These are phyloP conservation scores for Hyles euphorbiae DNA, from an alignment of 1,140 invertebrate genomes.

Conservation along the genomic window DNA sequence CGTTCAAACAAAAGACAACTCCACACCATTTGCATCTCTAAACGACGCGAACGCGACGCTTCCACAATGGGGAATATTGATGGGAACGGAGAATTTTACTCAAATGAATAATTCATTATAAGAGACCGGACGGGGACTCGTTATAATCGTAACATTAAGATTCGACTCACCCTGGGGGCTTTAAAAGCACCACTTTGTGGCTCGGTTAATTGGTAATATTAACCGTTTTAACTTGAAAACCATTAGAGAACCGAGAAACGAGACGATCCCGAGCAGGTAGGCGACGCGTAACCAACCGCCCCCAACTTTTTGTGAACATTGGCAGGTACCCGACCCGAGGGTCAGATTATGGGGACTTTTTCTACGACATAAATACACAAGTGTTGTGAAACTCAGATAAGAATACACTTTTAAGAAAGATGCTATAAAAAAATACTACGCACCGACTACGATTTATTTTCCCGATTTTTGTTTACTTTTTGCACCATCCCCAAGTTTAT, in stretches of 20 bases:
- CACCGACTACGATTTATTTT: too few relatives aligned
- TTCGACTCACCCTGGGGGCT: constrained; percentile 47
- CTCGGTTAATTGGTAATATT: constrained; percentile 65
- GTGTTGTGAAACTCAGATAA: not conserved
- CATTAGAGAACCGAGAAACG: constrained; percentile 43
- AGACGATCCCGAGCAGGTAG: constrained; percentile 58
- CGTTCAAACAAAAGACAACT: constrained; percentile 50
- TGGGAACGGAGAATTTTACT: constrained; percentile 33
- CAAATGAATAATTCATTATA: constrained; percentile 58
- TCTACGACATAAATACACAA: constrained; percentile 30
- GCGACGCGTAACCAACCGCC: constrained; percentile 37
- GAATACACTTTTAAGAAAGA: too few relatives aligned
- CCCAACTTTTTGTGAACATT: constrained; percentile 53
- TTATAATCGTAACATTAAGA: constrained; percentile 49
- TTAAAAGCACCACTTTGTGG: constrained; percentile 48
- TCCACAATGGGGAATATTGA: constrained; percentile 31
- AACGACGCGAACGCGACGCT: constrained; percentile 19
- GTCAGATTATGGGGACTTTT: constrained; percentile 45
- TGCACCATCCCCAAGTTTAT: too few relatives aligned
- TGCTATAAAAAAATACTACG: too few relatives aligned
- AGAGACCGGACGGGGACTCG: constrained; percentile 29
- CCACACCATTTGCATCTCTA: constrained; percentile 46
- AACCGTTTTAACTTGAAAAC: constrained; percentile 49
- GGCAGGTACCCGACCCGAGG: constrained; percentile 58
- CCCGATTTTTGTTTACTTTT: too few relatives aligned